Evolutionary conservation across 2,797 vertebrate species (phyloP), one percentile per base, ranked within the genome.

Genomic region (Sphenopsis melanotis): DNA sequence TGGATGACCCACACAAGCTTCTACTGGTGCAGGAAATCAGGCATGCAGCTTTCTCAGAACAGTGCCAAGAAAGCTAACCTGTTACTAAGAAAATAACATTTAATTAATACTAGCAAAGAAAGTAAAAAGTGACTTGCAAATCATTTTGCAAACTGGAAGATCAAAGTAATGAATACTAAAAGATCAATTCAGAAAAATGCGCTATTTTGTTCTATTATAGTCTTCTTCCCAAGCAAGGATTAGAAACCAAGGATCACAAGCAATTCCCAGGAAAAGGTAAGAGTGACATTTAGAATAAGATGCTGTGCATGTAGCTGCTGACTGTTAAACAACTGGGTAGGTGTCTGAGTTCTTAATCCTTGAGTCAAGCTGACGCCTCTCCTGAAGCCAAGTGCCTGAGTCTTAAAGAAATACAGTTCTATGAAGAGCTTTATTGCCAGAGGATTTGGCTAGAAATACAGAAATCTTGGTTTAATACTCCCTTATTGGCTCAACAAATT

Each of bases 211-310:
- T 59, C 15, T 88, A 23, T 83, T 66, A 46, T 16, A 21, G 24
- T 11, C 27, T 74, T 30, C 37, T 85, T 88, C 53, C 47, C 29
- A 65, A 76, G 61, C n/a, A 72, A 80, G 50, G 55, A 66, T 70
- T 69, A 91, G 60, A 83, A 85, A 74, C 20, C 12, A 12, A n/a
- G 30, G 50, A 78, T 90, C 57, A 42, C 53, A 71, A 57, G 53
- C 30, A 88, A 60, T 91, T 88, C 46, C 44, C 21, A 37, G 44
- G 39, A 46, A 92, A 89, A 72, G 8, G 56, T 77, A 82, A 93
- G 84, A 92, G 10, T 89, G 87, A 87, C 76, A 66, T 85, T 71
- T 75, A 64, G 82, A 94, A 92, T 80, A 87, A 81, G 61, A 75
- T 13, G 27, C 24, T 85, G 24, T 34, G 29, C 1, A 1, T 78